A percentile compares a stretch with the other conserved stretches of the same genome.
These are phyloP conservation scores for Amaurobius ferox DNA, from an alignment of 2,888 invertebrate species.

Conservation along the genomic window DNA sequence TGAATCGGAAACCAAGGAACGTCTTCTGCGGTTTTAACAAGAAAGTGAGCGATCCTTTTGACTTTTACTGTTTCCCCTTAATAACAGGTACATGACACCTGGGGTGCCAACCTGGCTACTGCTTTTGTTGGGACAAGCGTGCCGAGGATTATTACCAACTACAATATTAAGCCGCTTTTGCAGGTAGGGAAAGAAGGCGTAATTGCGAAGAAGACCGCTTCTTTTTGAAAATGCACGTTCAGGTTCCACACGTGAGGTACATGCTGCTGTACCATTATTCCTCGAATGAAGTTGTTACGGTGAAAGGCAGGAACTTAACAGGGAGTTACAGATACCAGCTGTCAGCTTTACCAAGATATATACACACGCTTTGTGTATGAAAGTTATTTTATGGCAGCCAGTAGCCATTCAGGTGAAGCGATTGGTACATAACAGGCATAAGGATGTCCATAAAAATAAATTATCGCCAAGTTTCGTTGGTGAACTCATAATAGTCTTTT, in stretches of 20 bases:
- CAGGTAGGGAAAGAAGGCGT: not conserved
- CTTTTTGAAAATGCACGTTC: not conserved
- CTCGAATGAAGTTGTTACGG: not conserved
- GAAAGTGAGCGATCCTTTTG: conserved; percentile 11
- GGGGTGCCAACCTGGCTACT: conserved; percentile 18
- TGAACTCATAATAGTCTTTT: not conserved
- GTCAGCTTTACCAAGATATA: not conserved
- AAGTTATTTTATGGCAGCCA: not conserved
- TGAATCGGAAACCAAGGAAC: not conserved
- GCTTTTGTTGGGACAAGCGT: conserved; percentile 29
- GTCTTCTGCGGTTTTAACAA: conserved; percentile 9
- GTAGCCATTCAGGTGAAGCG: not conserved
- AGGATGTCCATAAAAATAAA: conserved; percentile 3
- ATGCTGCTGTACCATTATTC: not conserved
- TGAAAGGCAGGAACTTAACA: not conserved
- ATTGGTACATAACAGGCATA: not conserved
- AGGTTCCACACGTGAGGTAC: not conserved
- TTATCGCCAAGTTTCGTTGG: not conserved
- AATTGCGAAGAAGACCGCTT: not conserved
- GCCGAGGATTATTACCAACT: conserved; percentile 5
- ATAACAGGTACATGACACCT: conserved; percentile 35
- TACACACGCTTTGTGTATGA: not conserved
- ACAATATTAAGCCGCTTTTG: not conserved
- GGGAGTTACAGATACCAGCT: not conserved
- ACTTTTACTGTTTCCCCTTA: conserved; percentile 13